phyloP scores from a whole-genome alignment of 35 echinoderm and acorn worm species.

The Amphiura filiformis region DNA sequence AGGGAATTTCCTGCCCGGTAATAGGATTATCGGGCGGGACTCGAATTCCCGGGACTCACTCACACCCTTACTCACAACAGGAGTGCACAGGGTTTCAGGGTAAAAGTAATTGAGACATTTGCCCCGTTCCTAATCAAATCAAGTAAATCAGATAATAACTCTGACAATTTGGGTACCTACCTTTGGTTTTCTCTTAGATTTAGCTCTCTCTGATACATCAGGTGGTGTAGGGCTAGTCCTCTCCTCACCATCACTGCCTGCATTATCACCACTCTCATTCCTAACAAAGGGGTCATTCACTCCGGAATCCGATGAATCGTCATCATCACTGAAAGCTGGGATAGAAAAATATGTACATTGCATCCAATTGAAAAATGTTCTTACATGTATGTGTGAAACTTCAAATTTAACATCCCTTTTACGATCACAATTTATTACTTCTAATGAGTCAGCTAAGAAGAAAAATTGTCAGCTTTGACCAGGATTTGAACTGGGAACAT shows the following conservation, averaged over 20 bases:
- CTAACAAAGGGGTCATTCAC: not conserved
- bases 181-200: not conserved
- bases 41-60: not conserved
- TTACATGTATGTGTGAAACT: too few relatives aligned
- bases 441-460: too few relatives aligned
- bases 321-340: too few relatives aligned
- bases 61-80: not conserved
- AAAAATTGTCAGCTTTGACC: too few relatives aligned
- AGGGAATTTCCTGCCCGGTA: too few relatives aligned
- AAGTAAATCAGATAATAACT: not conserved
- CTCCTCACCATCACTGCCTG: slow-evolving; percentile 15
- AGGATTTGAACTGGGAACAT: too few relatives aligned
- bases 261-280: not conserved
- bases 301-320: too few relatives aligned
- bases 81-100: not conserved
- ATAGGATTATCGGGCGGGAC: too few relatives aligned
- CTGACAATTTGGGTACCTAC: not conserved
- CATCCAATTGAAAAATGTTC: too few relatives aligned
- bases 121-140: not conserved
- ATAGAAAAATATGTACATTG: too few relatives aligned
- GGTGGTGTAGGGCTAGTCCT: not conserved
- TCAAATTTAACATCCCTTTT: not conserved
- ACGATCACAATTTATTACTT: not conserved
- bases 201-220: not conserved
- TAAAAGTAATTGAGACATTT: not conserved